Evolutionary conservation across 2,797 vertebrate species (phyloP).

Genomic region (Odontamblyopus rebecca): DNA sequence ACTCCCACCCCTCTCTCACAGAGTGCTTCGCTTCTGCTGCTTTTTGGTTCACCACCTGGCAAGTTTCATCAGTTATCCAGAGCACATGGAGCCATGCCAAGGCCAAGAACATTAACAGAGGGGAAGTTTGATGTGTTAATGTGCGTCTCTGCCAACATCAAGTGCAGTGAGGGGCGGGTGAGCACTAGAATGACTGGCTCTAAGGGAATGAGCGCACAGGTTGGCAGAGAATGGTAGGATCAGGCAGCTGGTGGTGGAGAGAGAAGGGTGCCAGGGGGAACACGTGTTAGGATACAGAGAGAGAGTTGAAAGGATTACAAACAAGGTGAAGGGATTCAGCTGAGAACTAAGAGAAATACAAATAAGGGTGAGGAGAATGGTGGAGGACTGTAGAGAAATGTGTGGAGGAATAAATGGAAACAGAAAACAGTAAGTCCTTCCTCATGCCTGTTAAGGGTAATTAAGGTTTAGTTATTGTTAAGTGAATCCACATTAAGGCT

Average conservation of each 20-base stretch:
- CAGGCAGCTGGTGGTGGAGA: neutral
- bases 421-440: no score
- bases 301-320: neutral
- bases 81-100: slow-evolving; percentile 41
- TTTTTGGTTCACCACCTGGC: slow-evolving; percentile 45
- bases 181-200: slow-evolving; percentile 25
- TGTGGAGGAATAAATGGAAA: neutral
- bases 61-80: slow-evolving; percentile 39
- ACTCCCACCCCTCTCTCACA: slow-evolving; percentile 15
- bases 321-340: slow-evolving; percentile 3
- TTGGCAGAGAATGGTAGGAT: slow-evolving; percentile 16
- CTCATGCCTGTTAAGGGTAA: no score
- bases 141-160: slow-evolving; percentile 49
- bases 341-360: slow-evolving; percentile 6
- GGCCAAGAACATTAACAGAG: slow-evolving; percentile 45
- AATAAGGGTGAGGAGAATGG: slow-evolving; percentile 2
- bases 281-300: slow-evolving; percentile 5
- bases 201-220: slow-evolving; percentile 20
- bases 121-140: slow-evolving; percentile 61
- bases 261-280: neutral
- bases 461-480: no score
- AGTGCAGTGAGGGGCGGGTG: slow-evolving; percentile 35
- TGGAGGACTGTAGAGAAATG: neutral
- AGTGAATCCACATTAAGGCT: no score
- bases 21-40: slow-evolving; percentile 12